phyloP scores from a whole-genome alignment of 2,113 vertebrate genomes.

The Anarrhichthys ocellatus region DNA sequence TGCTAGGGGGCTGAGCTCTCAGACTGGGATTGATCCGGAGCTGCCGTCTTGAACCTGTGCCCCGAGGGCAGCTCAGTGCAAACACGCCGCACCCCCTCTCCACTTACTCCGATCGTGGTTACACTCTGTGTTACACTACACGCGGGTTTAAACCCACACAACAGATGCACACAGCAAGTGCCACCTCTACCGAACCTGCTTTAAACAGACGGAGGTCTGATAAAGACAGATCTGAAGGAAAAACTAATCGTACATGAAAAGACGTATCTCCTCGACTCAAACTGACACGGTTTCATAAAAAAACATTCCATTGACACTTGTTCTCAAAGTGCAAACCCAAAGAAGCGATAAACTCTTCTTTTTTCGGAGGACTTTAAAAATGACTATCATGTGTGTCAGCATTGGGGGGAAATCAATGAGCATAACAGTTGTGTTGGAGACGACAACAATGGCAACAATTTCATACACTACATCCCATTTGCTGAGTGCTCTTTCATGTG shows the following conservation, averaged over 20 bases:
- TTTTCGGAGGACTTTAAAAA: conserved; percentile 38
- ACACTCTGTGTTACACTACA: conserved; percentile 47
- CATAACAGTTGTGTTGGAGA: conserved; percentile 68
- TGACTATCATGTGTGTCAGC: conserved; percentile 39
- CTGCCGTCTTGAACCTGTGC: conserved; percentile 75
- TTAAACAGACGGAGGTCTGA: neutral
- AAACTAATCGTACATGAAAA: neutral
- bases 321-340: neutral
- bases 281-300: neutral
- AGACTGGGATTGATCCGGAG: conserved; percentile 79
- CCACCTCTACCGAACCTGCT: conserved; percentile 17
- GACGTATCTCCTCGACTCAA: conserved; percentile 1
- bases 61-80: conserved; percentile 78
- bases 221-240: neutral
- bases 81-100: conserved; percentile 73
- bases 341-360: conserved; percentile 20
- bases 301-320: conserved; percentile 1
- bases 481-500: conserved; percentile 65
- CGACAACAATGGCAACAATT: conserved; percentile 73
- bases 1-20: conserved; percentile 70
- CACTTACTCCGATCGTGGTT: conserved; percentile 62
- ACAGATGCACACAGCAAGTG: conserved; percentile 21
- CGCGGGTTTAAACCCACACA: conserved; percentile 19
- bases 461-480: conserved; percentile 76
- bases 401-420: conserved; percentile 71